A percentile compares a stretch with the other conserved stretches of the same genome.
Conservation (phyloP, 2,113 vertebrate genomes). For the Lophius piscatorius region DNA sequence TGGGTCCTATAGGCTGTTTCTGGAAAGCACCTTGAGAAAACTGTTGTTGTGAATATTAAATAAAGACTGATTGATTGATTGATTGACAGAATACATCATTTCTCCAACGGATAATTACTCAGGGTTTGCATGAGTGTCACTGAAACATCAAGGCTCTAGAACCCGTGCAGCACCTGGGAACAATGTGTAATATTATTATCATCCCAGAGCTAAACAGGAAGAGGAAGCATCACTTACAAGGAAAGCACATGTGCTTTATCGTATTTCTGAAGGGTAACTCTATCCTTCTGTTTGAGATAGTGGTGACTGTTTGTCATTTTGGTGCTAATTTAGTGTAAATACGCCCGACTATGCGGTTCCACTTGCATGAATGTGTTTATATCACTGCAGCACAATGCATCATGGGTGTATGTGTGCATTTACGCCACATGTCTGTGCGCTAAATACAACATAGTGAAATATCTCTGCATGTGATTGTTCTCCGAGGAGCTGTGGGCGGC, state of each 20-base stretch:
- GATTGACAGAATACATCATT: conserved; percentile 25
- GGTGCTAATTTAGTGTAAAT: conserved; percentile 4
- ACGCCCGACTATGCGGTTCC: neutral
- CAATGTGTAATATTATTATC: neutral
- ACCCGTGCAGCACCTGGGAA: conserved; percentile 16
- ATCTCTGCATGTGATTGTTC: no score
- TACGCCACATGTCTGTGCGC: no score
- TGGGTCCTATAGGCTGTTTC: no score
- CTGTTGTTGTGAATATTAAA: no score
- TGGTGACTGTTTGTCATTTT: neutral
- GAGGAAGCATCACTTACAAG: neutral
- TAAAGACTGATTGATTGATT: no score
- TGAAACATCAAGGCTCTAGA: conserved; percentile 9
- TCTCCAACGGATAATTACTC: conserved; percentile 29
- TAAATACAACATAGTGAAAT: no score
- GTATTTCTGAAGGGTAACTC: conserved; percentile 5
- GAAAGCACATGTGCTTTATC: neutral
- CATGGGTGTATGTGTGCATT: neutral
- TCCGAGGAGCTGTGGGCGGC: no score
- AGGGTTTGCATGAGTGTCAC: conserved; percentile 6
- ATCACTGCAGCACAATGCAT: neutral
- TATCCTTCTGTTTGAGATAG: neutral
- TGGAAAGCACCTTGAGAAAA: no score
- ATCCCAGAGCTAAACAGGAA: conserved; percentile 5
- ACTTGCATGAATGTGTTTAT: conserved; percentile 2